phyloP scores from a whole-genome alignment of 2,888 invertebrate species.

The Tenthredo notha region DNA sequence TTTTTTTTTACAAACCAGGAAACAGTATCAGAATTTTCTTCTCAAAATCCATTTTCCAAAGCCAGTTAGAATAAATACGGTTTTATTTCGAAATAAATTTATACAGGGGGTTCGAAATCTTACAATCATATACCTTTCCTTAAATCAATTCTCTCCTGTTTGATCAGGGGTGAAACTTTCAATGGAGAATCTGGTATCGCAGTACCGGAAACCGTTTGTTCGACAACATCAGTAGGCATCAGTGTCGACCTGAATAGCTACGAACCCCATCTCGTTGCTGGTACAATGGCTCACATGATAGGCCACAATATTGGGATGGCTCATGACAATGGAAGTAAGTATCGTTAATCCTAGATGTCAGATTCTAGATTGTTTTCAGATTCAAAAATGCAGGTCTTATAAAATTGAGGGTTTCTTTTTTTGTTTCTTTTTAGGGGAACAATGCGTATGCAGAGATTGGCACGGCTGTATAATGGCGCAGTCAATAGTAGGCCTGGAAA shows the following conservation, averaged over 20 bases:
- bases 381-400: background rate
- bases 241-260: constrained; percentile 96
- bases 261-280: constrained; percentile 96
- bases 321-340: constrained; percentile 93
- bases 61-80: background rate
- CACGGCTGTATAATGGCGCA: constrained; percentile 98
- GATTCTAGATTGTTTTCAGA: background rate
- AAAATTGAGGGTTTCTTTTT: constrained; percentile 4
- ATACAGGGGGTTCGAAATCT: background rate
- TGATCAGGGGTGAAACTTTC: constrained; percentile 89
- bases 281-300: constrained; percentile 98
- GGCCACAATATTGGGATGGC: constrained; percentile 98
- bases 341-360: background rate
- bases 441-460: constrained; percentile 95
- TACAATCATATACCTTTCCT: background rate
- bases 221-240: constrained; percentile 94
- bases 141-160: constrained; percentile 55
- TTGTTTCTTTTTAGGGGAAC: constrained; percentile 80
- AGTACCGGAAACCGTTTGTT: constrained; percentile 96
- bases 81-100: background rate
- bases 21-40: background rate
- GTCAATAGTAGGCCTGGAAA: constrained; percentile 93
- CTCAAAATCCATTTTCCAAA: background rate
- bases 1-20: background rate
- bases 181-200: constrained; percentile 96